These are phyloP conservation scores for Brachionus manjavacas DNA, from an alignment of 1,140 invertebrate genomes.

Conservation along the genomic window DNA sequence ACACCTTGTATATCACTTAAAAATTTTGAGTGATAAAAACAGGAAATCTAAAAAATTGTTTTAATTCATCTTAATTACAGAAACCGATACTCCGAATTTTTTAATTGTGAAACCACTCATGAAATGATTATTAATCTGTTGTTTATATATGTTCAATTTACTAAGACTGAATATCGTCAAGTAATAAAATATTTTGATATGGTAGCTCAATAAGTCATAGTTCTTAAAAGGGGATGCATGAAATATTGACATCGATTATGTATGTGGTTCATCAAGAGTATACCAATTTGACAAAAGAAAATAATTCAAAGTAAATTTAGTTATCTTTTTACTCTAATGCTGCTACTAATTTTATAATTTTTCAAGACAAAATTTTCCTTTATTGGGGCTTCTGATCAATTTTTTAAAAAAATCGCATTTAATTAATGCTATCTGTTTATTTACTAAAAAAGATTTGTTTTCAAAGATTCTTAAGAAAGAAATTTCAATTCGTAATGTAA, in stretches of 20 bases:
- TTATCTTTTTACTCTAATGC: not conserved
- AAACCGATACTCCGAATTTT: conserved; percentile 29
- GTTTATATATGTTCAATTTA: conserved; percentile 40
- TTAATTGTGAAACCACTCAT: not conserved
- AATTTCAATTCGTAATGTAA: too few species aligned
- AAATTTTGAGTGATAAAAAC: not conserved
- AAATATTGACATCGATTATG: conserved; percentile 27
- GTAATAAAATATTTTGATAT: not conserved
- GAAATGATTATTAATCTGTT: conserved; percentile 6
- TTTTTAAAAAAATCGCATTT: too few species aligned
- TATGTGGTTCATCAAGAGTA: conserved; percentile 27
- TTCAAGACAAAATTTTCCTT: not conserved
- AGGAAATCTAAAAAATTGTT: not conserved
- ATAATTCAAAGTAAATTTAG: not conserved
- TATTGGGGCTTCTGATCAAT: too few species aligned
- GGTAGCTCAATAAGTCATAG: not conserved
- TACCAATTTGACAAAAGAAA: not conserved
- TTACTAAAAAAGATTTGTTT: too few species aligned
- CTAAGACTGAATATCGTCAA: conserved; percentile 26
- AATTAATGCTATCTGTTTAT: too few species aligned
- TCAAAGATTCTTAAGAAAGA: too few species aligned
- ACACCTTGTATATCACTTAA: not conserved
- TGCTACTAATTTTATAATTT: not conserved
- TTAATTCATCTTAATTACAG: not conserved
- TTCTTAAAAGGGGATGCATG: conserved; percentile 26